Evolutionary conservation across 2,888 invertebrate species (phyloP).

Genomic region (Xylota sylvarum): DNA sequence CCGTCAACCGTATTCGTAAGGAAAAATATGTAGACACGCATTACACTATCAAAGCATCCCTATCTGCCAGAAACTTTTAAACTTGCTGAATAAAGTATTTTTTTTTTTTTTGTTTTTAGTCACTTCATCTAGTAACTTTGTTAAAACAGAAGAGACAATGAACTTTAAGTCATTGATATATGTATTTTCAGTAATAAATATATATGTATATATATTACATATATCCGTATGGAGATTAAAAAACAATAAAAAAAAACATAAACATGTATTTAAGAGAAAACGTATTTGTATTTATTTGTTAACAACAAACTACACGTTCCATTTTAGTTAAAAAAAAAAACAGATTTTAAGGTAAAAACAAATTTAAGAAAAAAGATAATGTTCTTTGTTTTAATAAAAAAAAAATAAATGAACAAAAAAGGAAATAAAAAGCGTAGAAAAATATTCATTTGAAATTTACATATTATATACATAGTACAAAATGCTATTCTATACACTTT

Average conservation of each 20-base stretch:
- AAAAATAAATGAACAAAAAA: neutral
- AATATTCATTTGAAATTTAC: constrained; percentile 77
- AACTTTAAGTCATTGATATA: constrained; percentile 18
- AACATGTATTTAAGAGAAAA: constrained; percentile 55
- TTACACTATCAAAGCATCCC: neutral
- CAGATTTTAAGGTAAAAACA: constrained; percentile 26
- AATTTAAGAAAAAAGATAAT: constrained; percentile 15
- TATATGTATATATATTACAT: neutral
- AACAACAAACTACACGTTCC: constrained; percentile 67
- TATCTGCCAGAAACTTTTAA: neutral
- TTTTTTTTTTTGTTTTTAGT: neutral
- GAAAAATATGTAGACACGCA: neutral
- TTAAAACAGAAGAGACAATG: constrained; percentile 16
- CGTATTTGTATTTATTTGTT: constrained; percentile 71
- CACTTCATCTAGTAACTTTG: constrained; percentile 36
- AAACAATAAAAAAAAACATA: constrained; percentile 14
- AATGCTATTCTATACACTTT: constrained; percentile 77
- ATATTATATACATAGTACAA: constrained; percentile 77
- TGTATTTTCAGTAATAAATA: constrained; percentile 28
- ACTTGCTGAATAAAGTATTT: neutral
- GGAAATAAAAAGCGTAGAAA: constrained; percentile 50
- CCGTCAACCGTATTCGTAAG: constrained; percentile 17
- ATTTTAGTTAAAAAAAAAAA: constrained; percentile 58
- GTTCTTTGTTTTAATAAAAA: constrained; percentile 28
- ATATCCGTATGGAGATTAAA: constrained; percentile 23